Conservation (phyloP, 2,113 vertebrate genomes). For the Toxostoma redivivum region DNA sequence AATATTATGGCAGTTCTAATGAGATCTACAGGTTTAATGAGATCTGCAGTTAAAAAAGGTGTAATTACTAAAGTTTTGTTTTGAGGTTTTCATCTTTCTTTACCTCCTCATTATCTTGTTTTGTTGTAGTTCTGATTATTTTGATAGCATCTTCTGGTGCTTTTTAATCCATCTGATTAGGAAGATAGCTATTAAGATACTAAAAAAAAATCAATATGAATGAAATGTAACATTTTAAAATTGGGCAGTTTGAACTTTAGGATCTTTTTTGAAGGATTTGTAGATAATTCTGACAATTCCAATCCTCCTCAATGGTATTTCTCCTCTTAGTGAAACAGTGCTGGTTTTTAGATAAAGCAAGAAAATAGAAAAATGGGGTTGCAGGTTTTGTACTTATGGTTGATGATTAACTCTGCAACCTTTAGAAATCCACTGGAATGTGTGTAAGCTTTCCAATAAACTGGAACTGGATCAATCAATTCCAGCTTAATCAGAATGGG, state of each 20-base stretch:
- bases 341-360: neutral
- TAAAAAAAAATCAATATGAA: neutral
- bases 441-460: neutral
- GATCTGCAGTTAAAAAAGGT: neutral
- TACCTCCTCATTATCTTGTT: neutral
- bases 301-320: neutral
- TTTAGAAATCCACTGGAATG: neutral
- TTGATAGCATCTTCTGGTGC: neutral
- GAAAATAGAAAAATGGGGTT: neutral
- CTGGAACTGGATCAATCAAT: neutral
- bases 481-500: neutral
- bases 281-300: neutral
- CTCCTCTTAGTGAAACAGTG: neutral
- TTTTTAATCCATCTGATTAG: neutral
- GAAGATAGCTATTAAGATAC: neutral
- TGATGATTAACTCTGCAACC: neutral
- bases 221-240: neutral
- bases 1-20: neutral
- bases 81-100: neutral
- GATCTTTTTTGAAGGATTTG: neutral
- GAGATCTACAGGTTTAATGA: neutral
- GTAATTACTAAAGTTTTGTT: neutral
- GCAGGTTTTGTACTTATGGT: neutral
- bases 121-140: neutral
- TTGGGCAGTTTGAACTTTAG: neutral